Base-by-base conservation (phyloP, 1,140 invertebrate species). In the Luehdorfia chinensis region DNA sequence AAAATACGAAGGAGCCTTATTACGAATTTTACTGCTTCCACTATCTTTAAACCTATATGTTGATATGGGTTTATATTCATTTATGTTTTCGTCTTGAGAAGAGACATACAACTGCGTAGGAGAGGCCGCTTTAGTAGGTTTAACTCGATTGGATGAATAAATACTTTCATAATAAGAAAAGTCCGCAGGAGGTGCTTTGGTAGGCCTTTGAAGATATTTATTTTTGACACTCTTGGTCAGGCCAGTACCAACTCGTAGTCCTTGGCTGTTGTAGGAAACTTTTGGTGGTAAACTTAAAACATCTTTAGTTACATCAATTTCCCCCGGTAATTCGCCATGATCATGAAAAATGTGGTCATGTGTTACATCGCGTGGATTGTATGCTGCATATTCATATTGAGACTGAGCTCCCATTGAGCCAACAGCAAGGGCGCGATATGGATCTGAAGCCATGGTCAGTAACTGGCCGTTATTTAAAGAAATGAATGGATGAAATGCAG, bases 261-360 rank as follows among this genome's bases (percentile, higher is more conserved):
- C 76, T 47, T 86, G 71, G 25, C 63, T 75, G 27, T 78, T 80
- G 16, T 85, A 85, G 3, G 79, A 80, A 23, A 67, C 61, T 66
- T 78, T 86, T 1, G 80, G 75, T 18, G 75, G 70, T 19, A 57
- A 53, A 14, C 62, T 55, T 34, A 80, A 50, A 16, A 64, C 43
- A 0, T 76, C 70, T 41, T 77, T 86, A 1, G 60, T 66, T 33
- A 87, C 47, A 16, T 81, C 76, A 11, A 75, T 14, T 59, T 76
- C 66, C 3, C 74, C 44, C 27, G 84, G 66, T 30, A 87, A 68
- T 62, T 87, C 84, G 11, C 86, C 86, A 49, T 88, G 86, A 43
- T 88, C 86, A 34, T 88, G 86, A 48, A 81, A 86, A 47, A 85
- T 71, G 39, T 88, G 86, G 43, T 87, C 84, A 57, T 88, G 84